phyloP scores from a whole-genome alignment of 1,140 invertebrate species.

The Lucilia cuprina region DNA sequence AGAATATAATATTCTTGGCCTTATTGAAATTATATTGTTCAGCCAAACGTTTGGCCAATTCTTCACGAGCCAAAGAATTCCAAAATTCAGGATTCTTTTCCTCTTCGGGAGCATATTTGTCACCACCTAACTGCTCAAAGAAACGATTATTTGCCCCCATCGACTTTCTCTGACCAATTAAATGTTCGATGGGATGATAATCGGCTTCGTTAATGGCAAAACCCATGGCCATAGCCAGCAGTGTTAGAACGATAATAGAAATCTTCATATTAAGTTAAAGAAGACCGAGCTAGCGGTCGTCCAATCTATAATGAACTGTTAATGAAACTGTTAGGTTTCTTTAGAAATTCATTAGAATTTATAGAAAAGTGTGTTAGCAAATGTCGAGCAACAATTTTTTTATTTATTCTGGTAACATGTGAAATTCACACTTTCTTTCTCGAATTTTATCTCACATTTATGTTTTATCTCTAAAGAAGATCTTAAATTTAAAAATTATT shows the following conservation, averaged over 20 bases:
- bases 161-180: background rate
- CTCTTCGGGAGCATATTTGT: background rate
- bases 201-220: background rate
- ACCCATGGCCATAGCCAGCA: background rate
- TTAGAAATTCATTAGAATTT: background rate
- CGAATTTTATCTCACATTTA: no score
- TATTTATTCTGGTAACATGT: background rate
- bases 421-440: background rate
- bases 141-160: background rate
- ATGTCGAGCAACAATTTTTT: no score
- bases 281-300: background rate
- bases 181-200: background rate
- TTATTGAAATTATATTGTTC: slow-evolving; percentile 30
- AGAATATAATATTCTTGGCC: slow-evolving; percentile 77
- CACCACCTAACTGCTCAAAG: background rate
- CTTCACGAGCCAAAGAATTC: slow-evolving; percentile 43
- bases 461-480: no score
- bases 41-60: slow-evolving; percentile 43
- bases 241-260: background rate
- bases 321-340: background rate
- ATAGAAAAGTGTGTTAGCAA: background rate
- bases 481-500: no score
- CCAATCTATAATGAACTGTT: background rate
- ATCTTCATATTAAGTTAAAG: background rate
- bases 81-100: slow-evolving; percentile 42